These are phyloP conservation scores for Solenopsis fugax DNA, from an alignment of 1,140 invertebrate genomes.

Conservation along the genomic window DNA sequence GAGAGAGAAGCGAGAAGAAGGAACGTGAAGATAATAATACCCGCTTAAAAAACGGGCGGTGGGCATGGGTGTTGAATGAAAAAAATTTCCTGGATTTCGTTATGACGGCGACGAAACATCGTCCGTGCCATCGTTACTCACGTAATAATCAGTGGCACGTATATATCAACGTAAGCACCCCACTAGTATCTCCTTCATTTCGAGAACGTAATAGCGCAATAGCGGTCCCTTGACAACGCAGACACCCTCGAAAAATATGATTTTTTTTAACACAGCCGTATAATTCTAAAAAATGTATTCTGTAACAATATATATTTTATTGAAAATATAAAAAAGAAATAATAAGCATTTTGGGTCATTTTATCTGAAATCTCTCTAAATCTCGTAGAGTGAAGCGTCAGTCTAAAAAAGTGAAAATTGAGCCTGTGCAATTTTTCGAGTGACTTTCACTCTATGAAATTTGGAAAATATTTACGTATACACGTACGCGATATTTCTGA, in stretches of 20 bases:
- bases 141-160: conserved; percentile 61
- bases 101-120: conserved; percentile 42
- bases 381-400: no score
- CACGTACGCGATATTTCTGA: background rate
- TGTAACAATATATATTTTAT: conserved; percentile 1
- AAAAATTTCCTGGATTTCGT: conserved; percentile 57
- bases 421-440: no score
- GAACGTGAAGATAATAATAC: conserved; percentile 32
- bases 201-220: conserved; percentile 7
- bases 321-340: background rate
- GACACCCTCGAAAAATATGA: background rate
- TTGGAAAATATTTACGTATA: background rate
- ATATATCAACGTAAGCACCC: conserved; percentile 20
- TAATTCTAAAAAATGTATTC: background rate
- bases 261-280: background rate
- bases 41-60: conserved; percentile 19
- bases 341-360: background rate
- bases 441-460: no score
- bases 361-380: background rate
- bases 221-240: background rate
- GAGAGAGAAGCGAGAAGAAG: conserved; percentile 8
- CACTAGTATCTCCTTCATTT: background rate
- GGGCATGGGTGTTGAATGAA: background rate
- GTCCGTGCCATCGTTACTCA: conserved; percentile 15
- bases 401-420: no score